Evolutionary conservation across 2,888 invertebrate species (phyloP).

Genomic region (Cheilosia impressa): DNA sequence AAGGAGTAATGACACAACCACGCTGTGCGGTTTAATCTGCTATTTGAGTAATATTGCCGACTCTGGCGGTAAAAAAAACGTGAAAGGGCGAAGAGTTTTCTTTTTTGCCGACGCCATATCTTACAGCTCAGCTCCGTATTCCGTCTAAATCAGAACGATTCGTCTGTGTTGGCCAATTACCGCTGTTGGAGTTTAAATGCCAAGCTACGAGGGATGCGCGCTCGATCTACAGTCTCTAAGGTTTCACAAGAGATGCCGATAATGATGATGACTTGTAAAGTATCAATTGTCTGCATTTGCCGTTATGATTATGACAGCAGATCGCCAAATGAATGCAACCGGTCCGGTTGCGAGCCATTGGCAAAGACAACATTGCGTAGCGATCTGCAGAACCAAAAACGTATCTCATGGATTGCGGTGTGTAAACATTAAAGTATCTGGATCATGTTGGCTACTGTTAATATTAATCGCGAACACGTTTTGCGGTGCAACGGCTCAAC

Average conservation of each 20-base stretch:
- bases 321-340: constrained; percentile 8
- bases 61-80: constrained; percentile 39
- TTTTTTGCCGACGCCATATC: background rate
- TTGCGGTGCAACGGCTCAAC: constrained; percentile 4
- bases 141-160: constrained; percentile 63
- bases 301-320: constrained; percentile 46
- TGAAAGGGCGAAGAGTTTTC: constrained; percentile 70
- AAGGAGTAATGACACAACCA: constrained; percentile 16
- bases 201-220: constrained; percentile 47
- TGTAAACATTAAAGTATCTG: constrained; percentile 24
- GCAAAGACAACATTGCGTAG: constrained; percentile 17
- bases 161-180: constrained; percentile 56
- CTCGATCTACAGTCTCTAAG: constrained; percentile 39
- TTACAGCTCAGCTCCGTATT: constrained; percentile 42
- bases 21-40: constrained; percentile 5
- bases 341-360: constrained; percentile 34
- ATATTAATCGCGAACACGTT: constrained; percentile 23
- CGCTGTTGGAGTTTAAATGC: constrained; percentile 57
- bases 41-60: constrained; percentile 33
- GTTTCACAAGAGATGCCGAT: constrained; percentile 49
- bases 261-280: constrained; percentile 57
- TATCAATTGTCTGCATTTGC: constrained; percentile 58
- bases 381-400: constrained; percentile 32
- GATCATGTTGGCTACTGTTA: constrained; percentile 37
- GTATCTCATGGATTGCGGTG: constrained; percentile 16